A percentile compares a stretch with the other conserved stretches of the same genome.
Evolutionary conservation across 2,797 vertebrate species (phyloP).

Genomic region (Otolemur crassicaudatus): DNA sequence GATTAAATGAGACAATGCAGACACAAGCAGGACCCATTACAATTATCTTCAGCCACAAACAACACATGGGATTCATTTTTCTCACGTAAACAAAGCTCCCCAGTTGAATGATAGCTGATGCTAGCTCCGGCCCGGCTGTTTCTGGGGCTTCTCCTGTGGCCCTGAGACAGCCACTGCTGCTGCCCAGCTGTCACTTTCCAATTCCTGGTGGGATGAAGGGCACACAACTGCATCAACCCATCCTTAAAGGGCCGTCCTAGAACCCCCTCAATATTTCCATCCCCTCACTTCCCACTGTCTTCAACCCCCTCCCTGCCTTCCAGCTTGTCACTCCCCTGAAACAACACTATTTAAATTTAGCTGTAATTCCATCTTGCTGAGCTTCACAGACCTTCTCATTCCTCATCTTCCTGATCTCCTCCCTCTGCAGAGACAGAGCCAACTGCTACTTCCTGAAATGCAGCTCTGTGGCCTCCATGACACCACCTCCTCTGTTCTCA

Average conservation of each 20-base stretch:
- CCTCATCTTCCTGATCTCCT: neutral
- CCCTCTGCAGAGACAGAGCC: neutral
- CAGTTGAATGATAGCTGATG: neutral
- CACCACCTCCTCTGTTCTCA: neutral
- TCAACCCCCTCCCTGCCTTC: neutral
- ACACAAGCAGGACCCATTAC: neutral
- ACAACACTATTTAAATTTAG: neutral
- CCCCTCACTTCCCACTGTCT: neutral
- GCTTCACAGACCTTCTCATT: neutral
- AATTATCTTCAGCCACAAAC: neutral
- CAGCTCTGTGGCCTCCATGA: neutral
- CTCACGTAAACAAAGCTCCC: neutral
- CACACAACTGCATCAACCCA: neutral
- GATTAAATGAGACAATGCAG: neutral
- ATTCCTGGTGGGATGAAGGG: neutral
- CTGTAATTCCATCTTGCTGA: neutral
- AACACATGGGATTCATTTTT: neutral
- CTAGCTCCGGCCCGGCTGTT: neutral
- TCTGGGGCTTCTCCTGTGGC: neutral
- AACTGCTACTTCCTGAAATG: neutral
- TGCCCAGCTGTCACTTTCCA: neutral
- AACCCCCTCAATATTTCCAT: neutral
- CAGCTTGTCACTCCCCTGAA: neutral
- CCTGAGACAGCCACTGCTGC: neutral
- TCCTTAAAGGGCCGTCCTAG: neutral